Evolutionary conservation across 2,888 invertebrate species (phyloP).

Genomic region (Agrotis clavis): DNA sequence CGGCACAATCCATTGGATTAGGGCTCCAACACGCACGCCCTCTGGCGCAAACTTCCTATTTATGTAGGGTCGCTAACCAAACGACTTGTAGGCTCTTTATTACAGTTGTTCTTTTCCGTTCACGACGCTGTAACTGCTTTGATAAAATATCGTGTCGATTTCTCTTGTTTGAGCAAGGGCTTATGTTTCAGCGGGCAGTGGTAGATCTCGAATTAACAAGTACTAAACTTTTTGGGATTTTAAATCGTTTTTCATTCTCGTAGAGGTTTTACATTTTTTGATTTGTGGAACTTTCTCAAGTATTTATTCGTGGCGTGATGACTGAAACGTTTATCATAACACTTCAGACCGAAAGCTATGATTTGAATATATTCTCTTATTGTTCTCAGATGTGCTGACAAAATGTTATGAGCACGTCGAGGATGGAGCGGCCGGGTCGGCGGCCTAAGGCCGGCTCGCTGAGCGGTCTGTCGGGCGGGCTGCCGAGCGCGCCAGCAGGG

Average conservation of each 20-base stretch:
- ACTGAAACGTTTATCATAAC: neutral
- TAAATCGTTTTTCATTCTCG: slow-evolving; percentile 49
- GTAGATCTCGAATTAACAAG: slow-evolving; percentile 57
- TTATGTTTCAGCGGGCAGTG: slow-evolving; percentile 64
- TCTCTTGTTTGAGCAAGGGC: slow-evolving; percentile 77
- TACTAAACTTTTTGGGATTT: slow-evolving; percentile 47
- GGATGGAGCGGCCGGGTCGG: slow-evolving; percentile 87
- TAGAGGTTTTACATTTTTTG: slow-evolving; percentile 17
- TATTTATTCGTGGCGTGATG: neutral
- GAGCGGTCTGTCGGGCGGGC: slow-evolving; percentile 83
- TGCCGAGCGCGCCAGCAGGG: slow-evolving; percentile 72
- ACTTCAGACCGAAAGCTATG: neutral
- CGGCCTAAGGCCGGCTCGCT: slow-evolving; percentile 87
- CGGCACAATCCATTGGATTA: slow-evolving; percentile 87
- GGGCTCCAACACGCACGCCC: slow-evolving; percentile 85
- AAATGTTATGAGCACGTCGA: slow-evolving; percentile 81
- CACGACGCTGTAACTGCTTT: slow-evolving; percentile 84
- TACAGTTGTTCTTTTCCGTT: slow-evolving; percentile 90
- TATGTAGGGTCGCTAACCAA: slow-evolving; percentile 87
- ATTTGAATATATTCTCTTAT: slow-evolving; percentile 23
- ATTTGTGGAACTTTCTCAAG: slow-evolving; percentile 18
- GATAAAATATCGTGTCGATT: slow-evolving; percentile 86
- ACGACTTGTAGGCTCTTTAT: slow-evolving; percentile 91
- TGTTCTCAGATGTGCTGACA: slow-evolving; percentile 79
- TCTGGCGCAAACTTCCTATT: slow-evolving; percentile 81